Base-by-base conservation (phyloP, 1,140 invertebrate species). In the Probaryconus sp. region DNA sequence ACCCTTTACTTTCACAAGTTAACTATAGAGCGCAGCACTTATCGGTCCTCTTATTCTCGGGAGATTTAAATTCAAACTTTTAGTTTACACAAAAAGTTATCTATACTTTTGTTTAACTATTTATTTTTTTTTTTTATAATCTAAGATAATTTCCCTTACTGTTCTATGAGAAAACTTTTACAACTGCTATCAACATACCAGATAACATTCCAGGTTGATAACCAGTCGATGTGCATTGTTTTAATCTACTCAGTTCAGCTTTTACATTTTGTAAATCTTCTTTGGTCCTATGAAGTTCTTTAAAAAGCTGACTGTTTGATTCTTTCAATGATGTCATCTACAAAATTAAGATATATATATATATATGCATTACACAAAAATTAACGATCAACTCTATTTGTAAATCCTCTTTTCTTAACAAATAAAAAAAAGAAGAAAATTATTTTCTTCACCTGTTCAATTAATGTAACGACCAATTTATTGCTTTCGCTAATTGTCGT, bases 171-270 rank as follows among this genome's bases (percentile, higher is more conserved):
- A 24, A 24, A n/a, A n/a, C n/a, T 30, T 21, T 55, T 28, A 26
- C 26, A 24, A n/a, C 33, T 26, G 17, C n/a, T 56, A 50, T 42
- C 5, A 28, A 28, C 24, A 55, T 81, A 88, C 87, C 86, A 73
- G 86, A 83, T 58, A 94, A 88, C 89, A 93, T 92, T 67, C 93
- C 93, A 2, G 93, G 93, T 26, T 92, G 91, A 83, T 94, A 94
- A 69, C 90, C 89, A n/a, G 84, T 78, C 31, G 79, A 71, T 16
- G 67, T 38, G 53, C 53, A 74, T 20, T 86, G 80, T 77, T 88
- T 83, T 37, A 83, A 83, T 70, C 84, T 73, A 69, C 80, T 75
- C 63, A 87, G 70, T 79, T 89, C 85, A 77, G 83, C 45, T 85
- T 89, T 83, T 65, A 85, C 76, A 72, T 73, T 83, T 81, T 90